phyloP scores from a whole-genome alignment of 2,888 invertebrate genomes.

The Creontiades dilutus region DNA sequence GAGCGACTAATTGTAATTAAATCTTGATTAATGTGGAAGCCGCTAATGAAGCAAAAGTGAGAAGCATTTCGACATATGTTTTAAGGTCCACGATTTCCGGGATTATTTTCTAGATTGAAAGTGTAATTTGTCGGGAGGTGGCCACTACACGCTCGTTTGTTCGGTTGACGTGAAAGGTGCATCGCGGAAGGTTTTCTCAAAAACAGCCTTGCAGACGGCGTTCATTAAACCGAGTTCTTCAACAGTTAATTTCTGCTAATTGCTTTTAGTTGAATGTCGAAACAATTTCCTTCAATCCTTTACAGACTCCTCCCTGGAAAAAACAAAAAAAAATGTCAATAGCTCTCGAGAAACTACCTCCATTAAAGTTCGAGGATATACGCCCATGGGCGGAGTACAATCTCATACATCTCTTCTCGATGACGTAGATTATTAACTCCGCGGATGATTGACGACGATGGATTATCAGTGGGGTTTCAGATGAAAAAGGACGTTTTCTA shows the following conservation, averaged over 20 bases:
- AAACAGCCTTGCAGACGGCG: constrained; percentile 2
- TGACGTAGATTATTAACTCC: background rate
- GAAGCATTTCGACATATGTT: too few species aligned
- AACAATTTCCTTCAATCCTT: background rate
- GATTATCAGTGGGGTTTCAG: background rate
- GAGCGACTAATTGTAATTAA: too few species aligned
- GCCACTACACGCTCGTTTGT: too few species aligned
- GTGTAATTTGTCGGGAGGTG: too few species aligned
- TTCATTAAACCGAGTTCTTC: background rate
- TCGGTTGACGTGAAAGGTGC: background rate
- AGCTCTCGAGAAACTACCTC: background rate
- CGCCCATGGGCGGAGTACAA: background rate
- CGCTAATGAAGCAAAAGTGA: too few species aligned
- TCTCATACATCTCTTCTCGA: background rate
- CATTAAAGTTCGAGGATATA: background rate
- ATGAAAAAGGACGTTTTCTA: constrained; percentile 1
- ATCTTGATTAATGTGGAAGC: too few species aligned
- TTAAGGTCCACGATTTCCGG: too few species aligned
- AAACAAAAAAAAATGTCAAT: background rate
- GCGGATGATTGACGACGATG: background rate
- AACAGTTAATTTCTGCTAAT: background rate
- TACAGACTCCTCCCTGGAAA: background rate
- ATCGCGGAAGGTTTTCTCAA: background rate
- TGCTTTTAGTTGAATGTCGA: background rate
- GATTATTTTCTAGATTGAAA: too few species aligned